Evolutionary conservation across 2,113 vertebrate species (phyloP), one percentile per base, ranked within the genome.

Genomic region (Paralichthys olivaceus): DNA sequence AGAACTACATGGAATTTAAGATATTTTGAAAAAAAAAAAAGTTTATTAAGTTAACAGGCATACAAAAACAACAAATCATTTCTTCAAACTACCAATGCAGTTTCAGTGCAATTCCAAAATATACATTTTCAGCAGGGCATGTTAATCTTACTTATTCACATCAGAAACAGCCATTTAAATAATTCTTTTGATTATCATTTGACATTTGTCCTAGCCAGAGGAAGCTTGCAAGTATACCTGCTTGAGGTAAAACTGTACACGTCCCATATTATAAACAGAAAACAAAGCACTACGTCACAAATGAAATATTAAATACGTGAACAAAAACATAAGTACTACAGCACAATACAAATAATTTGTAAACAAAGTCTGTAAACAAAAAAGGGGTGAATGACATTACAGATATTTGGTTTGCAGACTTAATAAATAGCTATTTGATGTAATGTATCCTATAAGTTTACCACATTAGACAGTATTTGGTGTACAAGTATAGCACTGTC

Each of bases 61-160:
- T 94, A 91, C 80, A 94, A 94, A 29, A 94, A 92, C 81, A 92
- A 91, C 80, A 90, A 77, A 81, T 82, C 14, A 54, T 77, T 63
- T 81, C 78, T 83, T 83, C 74, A 93, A 93, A 88, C 89, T 83
- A 90, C 80, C 79, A 85, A 90, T 75, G 79, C 81, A 79, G 80
- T 89, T 93, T 93, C 89, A 93, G 92, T 94, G 93, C 93, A 94
- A 92, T 92, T 93, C 81, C 90, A 94, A 92, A 94, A 91, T 93
- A 93, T 92, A 92, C 85, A 91, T 90, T 81, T 88, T 90, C 90
- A 92, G 84, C 90, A 90, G 90, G 89, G 84, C 75, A 88, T 88
- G 72, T 92, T 89, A 88, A 92, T 91, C 79, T 67, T 84, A 79
- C 81, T 86, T 83, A 87, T 88, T 88, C 73, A 78, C 75, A 7